Evolutionary conservation across 2,797 vertebrate species (phyloP).

Genomic region (Oryzias dopingdopingensis): DNA sequence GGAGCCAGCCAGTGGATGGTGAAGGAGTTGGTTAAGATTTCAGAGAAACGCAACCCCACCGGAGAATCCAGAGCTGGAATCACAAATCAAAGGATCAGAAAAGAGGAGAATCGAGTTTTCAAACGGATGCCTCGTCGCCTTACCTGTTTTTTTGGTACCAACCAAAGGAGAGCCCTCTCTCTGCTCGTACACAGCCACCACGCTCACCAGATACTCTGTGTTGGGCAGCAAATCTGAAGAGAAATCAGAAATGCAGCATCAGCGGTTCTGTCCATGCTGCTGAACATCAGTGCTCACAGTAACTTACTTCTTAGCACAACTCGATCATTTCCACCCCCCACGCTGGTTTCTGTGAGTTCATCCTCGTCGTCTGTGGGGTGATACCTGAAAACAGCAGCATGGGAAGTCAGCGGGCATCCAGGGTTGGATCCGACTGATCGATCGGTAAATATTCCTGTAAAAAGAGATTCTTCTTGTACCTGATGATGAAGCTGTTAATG

Average conservation of each 20-base stretch:
- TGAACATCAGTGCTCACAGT: not conserved
- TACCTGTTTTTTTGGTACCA: conserved; percentile 88
- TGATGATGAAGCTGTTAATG: conserved; percentile 83
- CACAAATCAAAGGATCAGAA: not conserved
- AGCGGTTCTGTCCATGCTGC: not conserved
- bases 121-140: conserved; percentile 6
- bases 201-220: conserved; percentile 90
- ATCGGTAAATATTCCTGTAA: not conserved
- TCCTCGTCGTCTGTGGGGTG: conserved; percentile 90
- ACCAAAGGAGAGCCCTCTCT: conserved; percentile 86
- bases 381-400: conserved; percentile 74
- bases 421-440: not conserved
- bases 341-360: conserved; percentile 82
- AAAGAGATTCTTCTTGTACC: conserved; percentile 56
- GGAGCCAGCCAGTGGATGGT: conserved; percentile 92
- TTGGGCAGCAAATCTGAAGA: conserved; percentile 88
- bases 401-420: not conserved
- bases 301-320: conserved; percentile 86
- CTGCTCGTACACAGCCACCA: conserved; percentile 90
- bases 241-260: not conserved
- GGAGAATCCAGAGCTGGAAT: conserved; percentile 85
- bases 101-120: not conserved
- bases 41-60: conserved; percentile 87
- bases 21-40: conserved; percentile 89
- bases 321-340: conserved; percentile 74